Evolutionary conservation across 2,113 vertebrate genomes (phyloP).

Genomic region (Melanocharis versteri): DNA sequence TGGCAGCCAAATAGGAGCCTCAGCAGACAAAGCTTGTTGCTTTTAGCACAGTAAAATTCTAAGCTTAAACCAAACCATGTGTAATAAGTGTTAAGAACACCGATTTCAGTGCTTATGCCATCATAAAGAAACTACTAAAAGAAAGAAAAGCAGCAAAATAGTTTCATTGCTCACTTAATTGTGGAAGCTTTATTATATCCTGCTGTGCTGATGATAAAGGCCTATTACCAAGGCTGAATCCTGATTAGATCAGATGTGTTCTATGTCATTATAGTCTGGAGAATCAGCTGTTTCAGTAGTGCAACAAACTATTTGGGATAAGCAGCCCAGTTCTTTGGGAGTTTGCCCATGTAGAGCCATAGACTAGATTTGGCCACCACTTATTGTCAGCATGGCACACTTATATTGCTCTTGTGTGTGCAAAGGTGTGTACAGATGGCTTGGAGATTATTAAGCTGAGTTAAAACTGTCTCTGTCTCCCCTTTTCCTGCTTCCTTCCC

Average conservation of each 20-base stretch:
- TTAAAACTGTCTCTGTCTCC: background rate
- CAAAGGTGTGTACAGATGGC: background rate
- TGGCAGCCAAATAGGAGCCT: background rate
- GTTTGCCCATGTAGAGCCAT: background rate
- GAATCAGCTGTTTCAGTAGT: background rate
- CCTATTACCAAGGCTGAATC: background rate
- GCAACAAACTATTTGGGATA: background rate
- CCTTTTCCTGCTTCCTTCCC: background rate
- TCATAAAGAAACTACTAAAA: background rate
- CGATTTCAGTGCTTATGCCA: background rate
- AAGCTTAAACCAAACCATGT: background rate
- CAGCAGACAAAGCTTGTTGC: background rate
- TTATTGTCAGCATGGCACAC: background rate
- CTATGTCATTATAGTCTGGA: background rate
- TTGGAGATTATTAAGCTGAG: background rate
- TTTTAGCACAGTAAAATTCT: background rate
- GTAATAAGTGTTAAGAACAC: background rate
- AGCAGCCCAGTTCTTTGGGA: background rate
- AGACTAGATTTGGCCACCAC: background rate
- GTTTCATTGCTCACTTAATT: background rate
- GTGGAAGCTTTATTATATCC: background rate
- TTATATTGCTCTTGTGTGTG: background rate
- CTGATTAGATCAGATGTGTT: background rate
- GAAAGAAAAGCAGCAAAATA: background rate
- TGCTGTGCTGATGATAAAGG: background rate